Base-by-base conservation (phyloP, 2,797 vertebrate species). In the Amphiprion clarkii region DNA sequence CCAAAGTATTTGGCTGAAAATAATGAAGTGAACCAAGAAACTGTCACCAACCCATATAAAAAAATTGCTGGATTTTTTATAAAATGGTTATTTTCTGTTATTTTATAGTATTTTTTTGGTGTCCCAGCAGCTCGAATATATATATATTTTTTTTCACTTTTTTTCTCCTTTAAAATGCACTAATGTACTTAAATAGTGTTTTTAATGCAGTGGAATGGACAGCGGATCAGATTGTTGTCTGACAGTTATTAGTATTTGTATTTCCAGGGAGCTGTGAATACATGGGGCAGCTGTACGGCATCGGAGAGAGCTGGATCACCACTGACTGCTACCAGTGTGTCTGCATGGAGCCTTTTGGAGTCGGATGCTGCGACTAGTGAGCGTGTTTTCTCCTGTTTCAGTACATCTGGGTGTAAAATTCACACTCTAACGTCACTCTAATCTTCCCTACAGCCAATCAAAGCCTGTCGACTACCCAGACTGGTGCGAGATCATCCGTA, bases 271-370 rank as follows among this genome's bases (percentile, higher is more conserved):
- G 67, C 73, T 95, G 95, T 88, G 92, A 95, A 66, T 78, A 95
- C 81, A 87, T 88, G 86, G 94, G 92, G 2, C 82, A 92, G 76
- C 25, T 87, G 23, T 94, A 93, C 31, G 87, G 83, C 23, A 93
- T 95, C 17, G 95, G 94, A 46, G 94, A 95, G 42, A 94, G 89
- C 77, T 95, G 95, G 95, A 86, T 91, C 51, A 95, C 93, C 52
- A 72, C 70, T 36, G 92, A 95, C 56, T 95, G 95, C 79, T 93
- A 88, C 80, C 92, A 93, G 66, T 95, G 95, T 82, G 87, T 95
- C 79, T 95, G 94, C 79, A 94, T 95, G 94, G 93, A 95, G 79
- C 95, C 95, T 8, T 95, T 95, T 61, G 95, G 94, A 87, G 94
- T 95, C 0, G 95, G 95, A 78, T 95, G 95, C 85, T 95, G 95